These are phyloP conservation scores for Myathropa florea DNA, from an alignment of 2,888 invertebrate genomes.

Conservation along the genomic window DNA sequence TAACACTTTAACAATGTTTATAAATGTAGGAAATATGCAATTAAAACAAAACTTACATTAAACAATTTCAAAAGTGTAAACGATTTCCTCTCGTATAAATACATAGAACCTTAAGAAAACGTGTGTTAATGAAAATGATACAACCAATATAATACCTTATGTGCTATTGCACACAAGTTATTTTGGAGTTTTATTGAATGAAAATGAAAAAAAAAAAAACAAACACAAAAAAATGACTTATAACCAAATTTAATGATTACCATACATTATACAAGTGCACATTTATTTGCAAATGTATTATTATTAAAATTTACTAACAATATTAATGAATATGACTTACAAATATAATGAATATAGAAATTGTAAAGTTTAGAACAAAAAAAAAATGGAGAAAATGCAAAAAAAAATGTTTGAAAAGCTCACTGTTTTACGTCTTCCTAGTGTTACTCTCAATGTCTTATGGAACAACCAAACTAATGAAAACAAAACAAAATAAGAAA, in stretches of 20 bases:
- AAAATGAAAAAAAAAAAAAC: constrained; percentile 70
- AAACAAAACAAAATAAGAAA: background rate
- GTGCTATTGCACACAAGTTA: constrained; percentile 69
- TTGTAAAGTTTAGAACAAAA: constrained; percentile 27
- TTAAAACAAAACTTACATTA: constrained; percentile 51
- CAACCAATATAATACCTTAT: constrained; percentile 64
- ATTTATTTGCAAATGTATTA: constrained; percentile 67
- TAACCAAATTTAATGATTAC: constrained; percentile 60
- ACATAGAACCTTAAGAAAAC: constrained; percentile 56
- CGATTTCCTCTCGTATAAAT: constrained; percentile 63
- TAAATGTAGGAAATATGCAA: constrained; percentile 54
- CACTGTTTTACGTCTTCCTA: constrained; percentile 70
- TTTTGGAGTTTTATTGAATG: constrained; percentile 58
- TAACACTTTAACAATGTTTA: constrained; percentile 35
- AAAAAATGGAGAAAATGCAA: constrained; percentile 29
- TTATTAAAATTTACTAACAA: constrained; percentile 48
- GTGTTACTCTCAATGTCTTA: constrained; percentile 63
- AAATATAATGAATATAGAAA: constrained; percentile 43
- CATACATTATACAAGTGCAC: constrained; percentile 65
- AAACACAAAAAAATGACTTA: constrained; percentile 46
- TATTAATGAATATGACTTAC: constrained; percentile 43
- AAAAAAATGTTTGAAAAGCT: constrained; percentile 38
- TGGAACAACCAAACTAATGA: constrained; percentile 58
- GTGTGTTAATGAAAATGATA: constrained; percentile 61
- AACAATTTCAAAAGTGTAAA: constrained; percentile 45